A percentile compares a stretch with the other conserved stretches of the same genome.
Evolutionary conservation across 2,888 invertebrate genomes (phyloP).

Genomic region (Pharmacophagus antenor): DNA sequence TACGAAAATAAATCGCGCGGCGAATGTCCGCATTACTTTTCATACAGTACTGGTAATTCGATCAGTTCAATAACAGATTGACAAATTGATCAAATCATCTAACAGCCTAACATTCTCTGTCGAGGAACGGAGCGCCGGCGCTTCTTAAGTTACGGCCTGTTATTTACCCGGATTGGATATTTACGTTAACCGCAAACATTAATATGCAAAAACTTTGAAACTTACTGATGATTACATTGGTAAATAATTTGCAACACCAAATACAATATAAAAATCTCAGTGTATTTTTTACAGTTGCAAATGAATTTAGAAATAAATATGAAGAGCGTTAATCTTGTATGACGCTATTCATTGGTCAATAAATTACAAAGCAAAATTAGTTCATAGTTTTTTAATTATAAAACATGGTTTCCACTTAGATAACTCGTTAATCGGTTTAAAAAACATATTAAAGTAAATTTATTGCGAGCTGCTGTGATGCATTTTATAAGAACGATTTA

Average conservation of each 20-base stretch:
- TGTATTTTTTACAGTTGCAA: not conserved
- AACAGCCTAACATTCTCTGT: not conserved
- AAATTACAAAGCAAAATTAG: not conserved
- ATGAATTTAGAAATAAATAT: no score
- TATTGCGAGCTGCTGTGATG: not conserved
- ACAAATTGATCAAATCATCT: not conserved
- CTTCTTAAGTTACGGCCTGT: not conserved
- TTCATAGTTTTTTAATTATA: conserved; percentile 18
- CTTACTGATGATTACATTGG: not conserved
- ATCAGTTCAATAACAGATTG: not conserved
- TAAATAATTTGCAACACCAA: not conserved
- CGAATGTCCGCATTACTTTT: not conserved
- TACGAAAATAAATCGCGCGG: not conserved
- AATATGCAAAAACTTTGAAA: not conserved
- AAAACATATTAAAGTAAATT: conserved; percentile 9
- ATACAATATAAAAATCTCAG: not conserved
- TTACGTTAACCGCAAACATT: not conserved
- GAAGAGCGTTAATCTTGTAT: not conserved
- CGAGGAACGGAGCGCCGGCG: not conserved
- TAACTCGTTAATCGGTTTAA: conserved; percentile 8
- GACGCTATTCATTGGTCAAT: not conserved
- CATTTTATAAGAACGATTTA: conserved; percentile 27
- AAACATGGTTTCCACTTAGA: conserved; percentile 25
- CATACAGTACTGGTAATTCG: not conserved
- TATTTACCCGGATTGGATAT: not conserved